Base-by-base conservation (phyloP, 2,797 vertebrate genomes). In the Crypturellus tataupa region DNA sequence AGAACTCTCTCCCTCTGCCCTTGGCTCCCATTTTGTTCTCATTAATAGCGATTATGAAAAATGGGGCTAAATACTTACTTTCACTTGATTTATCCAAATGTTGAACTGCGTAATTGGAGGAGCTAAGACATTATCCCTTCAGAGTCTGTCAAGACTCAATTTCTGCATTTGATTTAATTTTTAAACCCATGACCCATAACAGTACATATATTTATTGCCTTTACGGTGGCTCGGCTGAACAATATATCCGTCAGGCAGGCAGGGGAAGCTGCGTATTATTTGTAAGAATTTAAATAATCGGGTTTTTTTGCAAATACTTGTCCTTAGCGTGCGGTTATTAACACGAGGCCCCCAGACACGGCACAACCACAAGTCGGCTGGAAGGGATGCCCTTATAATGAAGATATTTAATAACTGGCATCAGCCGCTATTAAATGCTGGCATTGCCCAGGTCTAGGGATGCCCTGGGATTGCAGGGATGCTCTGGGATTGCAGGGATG, bases 1-100 rank as follows among this genome's bases (percentile, higher is more conserved):
- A 97, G 96, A 96, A 97, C 95, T 94, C 96, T 94, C 87, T 96
- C 92, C 94, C 93, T 96, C 94, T 96, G 93, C 93, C 93, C 94
- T 95, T 92, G 70, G 80, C 84, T 97, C 91, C 96, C 91, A 85
- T 95, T 97, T 92, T 92, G 96, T 97, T 94, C 94, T 97, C 95
- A 90, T 95, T 95, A 97, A 95, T 93, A 91, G 70, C 39, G 95
- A 96, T 96, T 93, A 89, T 90, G 87, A 96, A 94, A 96, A 95
- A 95, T 17, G 64, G 91, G 93, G 95, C 95, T 95, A 94, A 95
- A 96, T 84, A 85, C 95, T 97, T 90, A 95, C 96, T 97, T 95
- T 89, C 77, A 42, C 56, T 89, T 88, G 94, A 96, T 95, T 96
- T 97, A 96, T 95, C 95, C 95, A 95, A 94, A 96, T 79, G 93